Conservation (phyloP, 2,113 vertebrate species). For the Centrocercus urophasianus region DNA sequence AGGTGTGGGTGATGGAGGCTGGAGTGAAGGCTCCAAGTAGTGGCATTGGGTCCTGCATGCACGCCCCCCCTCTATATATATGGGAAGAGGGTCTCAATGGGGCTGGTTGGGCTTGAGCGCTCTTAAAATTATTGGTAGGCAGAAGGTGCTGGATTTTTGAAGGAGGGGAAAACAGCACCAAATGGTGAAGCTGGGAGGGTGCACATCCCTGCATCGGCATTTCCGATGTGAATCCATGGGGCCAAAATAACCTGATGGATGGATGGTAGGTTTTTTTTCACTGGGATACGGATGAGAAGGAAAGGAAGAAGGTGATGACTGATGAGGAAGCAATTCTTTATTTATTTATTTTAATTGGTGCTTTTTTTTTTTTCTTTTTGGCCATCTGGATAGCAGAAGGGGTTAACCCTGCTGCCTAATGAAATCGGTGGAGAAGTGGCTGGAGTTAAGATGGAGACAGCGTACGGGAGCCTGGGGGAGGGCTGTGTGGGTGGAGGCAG, state of each 20-base stretch:
- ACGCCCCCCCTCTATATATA: rapidly evolving
- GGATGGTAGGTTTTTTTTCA: not conserved
- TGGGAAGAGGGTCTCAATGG: not conserved
- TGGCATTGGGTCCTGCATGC: not conserved
- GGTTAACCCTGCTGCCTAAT: conserved; percentile 25
- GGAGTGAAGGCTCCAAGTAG: rapidly evolving
- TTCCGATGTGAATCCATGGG: not conserved
- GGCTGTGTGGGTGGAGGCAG: conserved; percentile 20
- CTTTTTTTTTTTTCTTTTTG: not conserved
- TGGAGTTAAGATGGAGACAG: conserved; percentile 66
- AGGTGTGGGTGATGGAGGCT: not conserved
- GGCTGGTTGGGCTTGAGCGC: not conserved
- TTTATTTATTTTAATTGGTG: not conserved
- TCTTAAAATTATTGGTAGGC: not conserved
- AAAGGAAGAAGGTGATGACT: not conserved
- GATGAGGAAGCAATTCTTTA: not conserved
- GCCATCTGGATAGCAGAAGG: not conserved
- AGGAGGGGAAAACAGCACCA: not conserved
- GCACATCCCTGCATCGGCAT: not conserved
- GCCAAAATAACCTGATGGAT: not conserved
- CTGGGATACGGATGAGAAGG: not conserved
- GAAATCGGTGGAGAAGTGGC: conserved; percentile 34
- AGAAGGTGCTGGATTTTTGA: not conserved
- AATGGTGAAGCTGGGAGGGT: not conserved
- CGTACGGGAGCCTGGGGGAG: conserved; percentile 26